Conservation (phyloP, 2,888 invertebrate species). For the Ariolimax columbianus region DNA sequence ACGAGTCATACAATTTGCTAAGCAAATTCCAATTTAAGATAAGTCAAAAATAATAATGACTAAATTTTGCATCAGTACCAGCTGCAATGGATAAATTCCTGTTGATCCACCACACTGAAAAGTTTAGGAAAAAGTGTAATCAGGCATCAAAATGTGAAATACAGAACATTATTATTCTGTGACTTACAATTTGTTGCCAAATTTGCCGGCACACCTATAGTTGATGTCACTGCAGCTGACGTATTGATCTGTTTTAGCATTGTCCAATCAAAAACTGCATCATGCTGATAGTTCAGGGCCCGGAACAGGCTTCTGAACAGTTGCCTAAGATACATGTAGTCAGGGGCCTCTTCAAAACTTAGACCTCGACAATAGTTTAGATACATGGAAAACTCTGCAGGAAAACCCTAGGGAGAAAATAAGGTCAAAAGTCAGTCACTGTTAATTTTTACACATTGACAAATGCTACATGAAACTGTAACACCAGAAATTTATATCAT, state of each 20-base stretch:
- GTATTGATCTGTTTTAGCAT: slow-evolving; percentile 93
- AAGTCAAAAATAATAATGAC: too few species aligned
- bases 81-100: too few species aligned
- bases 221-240: slow-evolving; percentile 5
- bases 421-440: too few species aligned
- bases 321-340: slow-evolving; percentile 99
- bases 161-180: not conserved
- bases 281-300: slow-evolving; percentile 94
- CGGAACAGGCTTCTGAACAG: slow-evolving; percentile 98
- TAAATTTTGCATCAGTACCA: too few species aligned
- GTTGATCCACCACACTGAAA: too few species aligned
- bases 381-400: slow-evolving; percentile 99
- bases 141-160: not conserved
- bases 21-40: too few species aligned
- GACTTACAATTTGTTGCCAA: slow-evolving; percentile 21
- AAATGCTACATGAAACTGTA: too few species aligned
- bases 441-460: too few species aligned
- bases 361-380: slow-evolving; percentile 99
- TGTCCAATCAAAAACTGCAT: slow-evolving; percentile 87
- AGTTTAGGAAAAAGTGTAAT: too few species aligned
- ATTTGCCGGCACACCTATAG: slow-evolving; percentile 15
- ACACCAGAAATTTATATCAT: too few species aligned
- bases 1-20: too few species aligned
- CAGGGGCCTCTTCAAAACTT: slow-evolving; percentile 98
- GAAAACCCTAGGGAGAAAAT: slow-evolving; percentile 87